phyloP scores from a whole-genome alignment of 1,140 invertebrate species.

The Drosophila aff. region DNA sequence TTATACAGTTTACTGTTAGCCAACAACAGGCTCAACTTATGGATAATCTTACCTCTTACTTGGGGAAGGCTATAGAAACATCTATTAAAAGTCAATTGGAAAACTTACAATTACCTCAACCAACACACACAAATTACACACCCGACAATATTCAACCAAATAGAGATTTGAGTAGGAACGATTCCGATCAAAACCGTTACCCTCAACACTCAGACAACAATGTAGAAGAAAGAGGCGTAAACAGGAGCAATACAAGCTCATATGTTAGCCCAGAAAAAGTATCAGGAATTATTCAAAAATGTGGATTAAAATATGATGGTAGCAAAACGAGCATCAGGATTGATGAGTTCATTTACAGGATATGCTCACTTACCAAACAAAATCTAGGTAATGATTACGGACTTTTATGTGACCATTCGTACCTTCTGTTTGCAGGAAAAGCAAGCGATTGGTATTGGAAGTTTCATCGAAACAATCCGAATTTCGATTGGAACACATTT shows the following conservation, averaged over 20 bases:
- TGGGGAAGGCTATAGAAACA: background rate
- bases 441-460: background rate
- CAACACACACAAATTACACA: background rate
- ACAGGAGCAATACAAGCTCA: background rate
- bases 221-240: background rate
- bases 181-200: background rate
- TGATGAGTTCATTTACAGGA: slow-evolving; percentile 3
- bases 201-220: background rate
- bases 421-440: background rate
- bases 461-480: background rate
- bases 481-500: background rate
- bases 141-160: background rate
- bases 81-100: background rate
- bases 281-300: slow-evolving; percentile 1
- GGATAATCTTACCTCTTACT: background rate
- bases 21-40: background rate
- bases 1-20: background rate
- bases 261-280: background rate
- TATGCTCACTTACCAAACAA: slow-evolving; percentile 1
- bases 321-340: background rate
- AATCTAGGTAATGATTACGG: background rate
- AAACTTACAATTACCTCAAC: background rate
- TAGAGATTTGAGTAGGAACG: background rate
- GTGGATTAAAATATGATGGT: background rate
- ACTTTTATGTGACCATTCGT: slow-evolving; percentile 1